Percentiles rank a stretch among this genome's conserved stretches.
Evolutionary conservation across 2,113 vertebrate species (phyloP).

Genomic region (Eublepharis macularius): DNA sequence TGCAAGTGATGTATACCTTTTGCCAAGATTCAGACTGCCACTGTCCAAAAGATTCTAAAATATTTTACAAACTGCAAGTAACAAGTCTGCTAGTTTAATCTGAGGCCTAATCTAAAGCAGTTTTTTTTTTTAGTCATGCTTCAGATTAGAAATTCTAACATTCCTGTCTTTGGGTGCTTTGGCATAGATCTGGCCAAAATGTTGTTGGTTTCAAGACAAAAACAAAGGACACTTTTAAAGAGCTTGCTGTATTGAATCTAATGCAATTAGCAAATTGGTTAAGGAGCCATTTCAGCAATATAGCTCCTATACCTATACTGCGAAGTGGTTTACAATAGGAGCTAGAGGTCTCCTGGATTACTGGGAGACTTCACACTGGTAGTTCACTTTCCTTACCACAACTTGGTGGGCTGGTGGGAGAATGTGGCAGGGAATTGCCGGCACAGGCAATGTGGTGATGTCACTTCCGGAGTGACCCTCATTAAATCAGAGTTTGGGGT

Average conservation of each 20-base stretch:
- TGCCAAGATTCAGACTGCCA: conserved; percentile 81
- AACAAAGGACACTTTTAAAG: background rate
- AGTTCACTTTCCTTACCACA: too few relatives aligned
- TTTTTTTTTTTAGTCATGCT: background rate
- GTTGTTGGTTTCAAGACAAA: rapidly evolving
- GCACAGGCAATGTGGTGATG: too few relatives aligned
- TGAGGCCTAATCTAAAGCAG: conserved; percentile 61
- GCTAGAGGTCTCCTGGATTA: too few relatives aligned
- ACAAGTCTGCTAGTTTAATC: conserved; percentile 81
- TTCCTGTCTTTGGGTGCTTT: conserved; percentile 33
- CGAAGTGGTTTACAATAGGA: too few relatives aligned
- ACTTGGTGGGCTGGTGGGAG: too few relatives aligned
- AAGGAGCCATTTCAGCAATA: conserved; percentile 17
- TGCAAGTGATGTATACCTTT: conserved; percentile 73
- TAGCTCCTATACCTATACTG: conserved; percentile 36
- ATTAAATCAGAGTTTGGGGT: too few relatives aligned
- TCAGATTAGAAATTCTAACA: background rate
- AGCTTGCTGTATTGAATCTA: rapidly evolving
- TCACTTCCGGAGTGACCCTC: too few relatives aligned
- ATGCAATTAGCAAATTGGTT: background rate
- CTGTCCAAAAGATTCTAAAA: conserved; percentile 84
- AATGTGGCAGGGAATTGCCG: too few relatives aligned
- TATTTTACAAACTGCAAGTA: conserved; percentile 86
- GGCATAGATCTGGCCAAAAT: conserved; percentile 8
- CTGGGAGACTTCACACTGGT: too few relatives aligned